Conservation (phyloP, 2,888 invertebrate species). For the Venusia cambrica region DNA sequence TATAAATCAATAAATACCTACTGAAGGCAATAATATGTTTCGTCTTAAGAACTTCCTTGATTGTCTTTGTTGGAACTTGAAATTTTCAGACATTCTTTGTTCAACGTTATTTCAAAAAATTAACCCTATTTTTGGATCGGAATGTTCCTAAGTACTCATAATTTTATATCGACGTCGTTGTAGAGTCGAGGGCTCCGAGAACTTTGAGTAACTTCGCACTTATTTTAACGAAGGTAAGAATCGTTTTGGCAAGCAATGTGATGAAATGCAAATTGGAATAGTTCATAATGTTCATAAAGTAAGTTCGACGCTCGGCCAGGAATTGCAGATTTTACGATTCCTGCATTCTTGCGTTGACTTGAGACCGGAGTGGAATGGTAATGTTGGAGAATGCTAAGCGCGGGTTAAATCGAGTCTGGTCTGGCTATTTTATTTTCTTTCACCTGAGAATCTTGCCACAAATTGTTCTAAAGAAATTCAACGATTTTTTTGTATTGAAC, state of each 20-base stretch:
- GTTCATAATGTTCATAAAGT: slow-evolving; percentile 38
- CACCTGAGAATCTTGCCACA: too few species aligned
- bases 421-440: slow-evolving; percentile 1
- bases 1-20: too few species aligned
- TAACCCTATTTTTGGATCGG: too few species aligned
- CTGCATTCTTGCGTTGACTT: slow-evolving; percentile 27
- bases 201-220: slow-evolving; percentile 12
- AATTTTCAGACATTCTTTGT: slow-evolving; percentile 5
- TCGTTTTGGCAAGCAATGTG: slow-evolving; percentile 9
- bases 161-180: background rate
- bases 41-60: slow-evolving; percentile 14
- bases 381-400: slow-evolving; percentile 23
- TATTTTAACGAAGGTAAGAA: slow-evolving; percentile 11
- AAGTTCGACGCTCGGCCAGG: slow-evolving; percentile 34
- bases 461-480: too few species aligned
- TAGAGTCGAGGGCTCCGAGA: background rate
- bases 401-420: slow-evolving; percentile 12
- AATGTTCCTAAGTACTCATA: too few species aligned
- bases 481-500: too few species aligned
- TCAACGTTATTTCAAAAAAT: slow-evolving; percentile 6
- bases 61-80: slow-evolving; percentile 18
- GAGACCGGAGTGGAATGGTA: slow-evolving; percentile 30
- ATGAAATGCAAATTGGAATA: slow-evolving; percentile 54
- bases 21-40: slow-evolving; percentile 18
- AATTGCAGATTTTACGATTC: slow-evolving; percentile 36